Base-by-base conservation (phyloP, 1,140 invertebrate genomes). In the Andrena cerasifolii region DNA sequence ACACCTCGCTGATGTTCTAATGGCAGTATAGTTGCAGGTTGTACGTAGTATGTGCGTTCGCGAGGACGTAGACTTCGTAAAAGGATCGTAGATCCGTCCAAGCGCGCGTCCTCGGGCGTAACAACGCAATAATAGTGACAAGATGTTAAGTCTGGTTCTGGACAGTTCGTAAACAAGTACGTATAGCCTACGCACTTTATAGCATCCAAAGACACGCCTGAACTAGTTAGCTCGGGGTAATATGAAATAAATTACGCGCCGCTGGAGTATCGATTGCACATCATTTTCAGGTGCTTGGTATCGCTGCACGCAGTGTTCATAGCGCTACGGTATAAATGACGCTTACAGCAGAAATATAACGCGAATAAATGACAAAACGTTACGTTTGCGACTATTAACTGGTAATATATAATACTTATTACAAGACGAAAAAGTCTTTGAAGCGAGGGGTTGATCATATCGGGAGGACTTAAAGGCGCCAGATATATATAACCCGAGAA, bases 141-240 rank as follows among this genome's bases (percentile, higher is more conserved):
- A 83, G 81, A 86, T 84, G 76, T 83, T 81, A 86, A 78, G 75
- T 59, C 68, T 33, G 53, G n/a, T n/a, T n/a, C n/a, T n/a, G n/a
- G n/a, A n/a, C n/a, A n/a, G n/a, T 45, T 70, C 45, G 65, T 26
- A 53, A 83, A 59, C 53, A 59, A 65, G 31, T 62, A 3, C 21
- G 4, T 36, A 28, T 14, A 33, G 40, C 31, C 56, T 33, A 53
- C 68, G 26, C 58, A 26, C 58, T 63, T 71, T 74, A 66, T 86
- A 75, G 77, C 75, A 84, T 78, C 76, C 78, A 51, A 40, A 53
- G 76, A 76, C 79, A 79, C 75, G 72, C 47, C 43, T 40, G 62
- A 63, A 78, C 85, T 81, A 75, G 47, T 80, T 78, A 83, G 45
- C 43, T 63, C 49, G 45, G 26, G 45, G 54, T 43, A 54, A 53